Conservation (phyloP, 2,797 vertebrate genomes). For the Vespertilio murinus region DNA sequence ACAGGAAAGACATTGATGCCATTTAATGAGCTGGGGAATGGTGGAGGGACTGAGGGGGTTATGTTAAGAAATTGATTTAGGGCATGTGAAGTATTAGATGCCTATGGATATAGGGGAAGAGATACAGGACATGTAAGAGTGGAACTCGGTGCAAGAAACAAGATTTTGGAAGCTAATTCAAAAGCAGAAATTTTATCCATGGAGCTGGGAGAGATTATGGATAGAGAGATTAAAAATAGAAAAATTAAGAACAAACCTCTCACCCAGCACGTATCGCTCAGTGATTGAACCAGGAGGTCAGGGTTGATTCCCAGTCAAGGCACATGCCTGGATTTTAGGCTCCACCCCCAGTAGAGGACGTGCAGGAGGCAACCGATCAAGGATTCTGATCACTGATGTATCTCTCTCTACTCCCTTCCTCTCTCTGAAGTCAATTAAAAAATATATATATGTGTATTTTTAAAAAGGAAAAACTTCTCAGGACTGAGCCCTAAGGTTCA, state of each 20-base stretch:
- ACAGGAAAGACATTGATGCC: not conserved
- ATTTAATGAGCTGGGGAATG: not conserved
- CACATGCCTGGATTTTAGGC: too few relatives aligned
- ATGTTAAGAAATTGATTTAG: not conserved
- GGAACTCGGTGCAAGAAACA: not conserved
- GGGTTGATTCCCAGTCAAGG: too few relatives aligned
- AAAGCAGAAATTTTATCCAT: not conserved
- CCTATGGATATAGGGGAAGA: not conserved
- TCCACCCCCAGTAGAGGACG: too few relatives aligned
- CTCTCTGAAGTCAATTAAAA: too few relatives aligned
- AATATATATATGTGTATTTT: not conserved
- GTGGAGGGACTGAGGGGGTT: not conserved
- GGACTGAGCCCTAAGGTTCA: not conserved
- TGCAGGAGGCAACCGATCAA: too few relatives aligned
- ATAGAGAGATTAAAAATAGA: not conserved
- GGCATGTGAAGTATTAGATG: not conserved
- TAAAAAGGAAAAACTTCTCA: not conserved
- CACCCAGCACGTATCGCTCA: too few relatives aligned
- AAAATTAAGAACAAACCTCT: not conserved
- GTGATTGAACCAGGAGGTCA: too few relatives aligned
- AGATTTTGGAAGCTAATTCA: conserved; percentile 30
- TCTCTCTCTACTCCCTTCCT: too few relatives aligned
- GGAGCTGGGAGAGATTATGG: not conserved
- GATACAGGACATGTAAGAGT: not conserved
- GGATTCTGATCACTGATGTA: too few relatives aligned